These are phyloP conservation scores for Gadopsis bispinosus DNA, from an alignment of 2,797 vertebrate genomes.

Conservation along the genomic window DNA sequence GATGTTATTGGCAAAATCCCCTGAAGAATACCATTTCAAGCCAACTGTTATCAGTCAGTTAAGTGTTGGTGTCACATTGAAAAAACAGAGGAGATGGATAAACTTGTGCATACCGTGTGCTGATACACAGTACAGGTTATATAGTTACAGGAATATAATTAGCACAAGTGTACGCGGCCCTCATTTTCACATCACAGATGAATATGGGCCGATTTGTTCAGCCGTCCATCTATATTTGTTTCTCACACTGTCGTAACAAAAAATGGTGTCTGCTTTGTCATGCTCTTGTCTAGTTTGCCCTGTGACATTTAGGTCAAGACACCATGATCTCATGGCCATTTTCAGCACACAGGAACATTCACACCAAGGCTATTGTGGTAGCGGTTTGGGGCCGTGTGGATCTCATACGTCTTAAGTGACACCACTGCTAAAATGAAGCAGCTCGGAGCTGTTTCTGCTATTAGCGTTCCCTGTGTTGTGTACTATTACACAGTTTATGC, in stretches of 20 bases:
- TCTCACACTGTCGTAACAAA: conserved; percentile 23
- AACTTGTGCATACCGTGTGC: not conserved
- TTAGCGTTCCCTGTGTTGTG: conserved; percentile 48
- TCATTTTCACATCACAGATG: conserved; percentile 26
- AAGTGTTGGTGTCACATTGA: conserved; percentile 31
- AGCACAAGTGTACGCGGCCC: not conserved
- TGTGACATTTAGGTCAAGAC: conserved; percentile 73
- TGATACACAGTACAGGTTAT: not conserved
- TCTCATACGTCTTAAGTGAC: conserved; percentile 79
- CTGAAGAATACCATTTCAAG: conserved; percentile 62
- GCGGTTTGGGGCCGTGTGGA: conserved; percentile 46
- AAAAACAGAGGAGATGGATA: not conserved
- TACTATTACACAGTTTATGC: conserved; percentile 47
- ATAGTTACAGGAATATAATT: conserved; percentile 15
- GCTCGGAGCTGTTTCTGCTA: conserved; percentile 58
- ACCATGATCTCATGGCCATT: conserved; percentile 58
- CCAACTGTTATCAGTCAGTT: conserved; percentile 51
- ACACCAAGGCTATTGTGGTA: conserved; percentile 60
- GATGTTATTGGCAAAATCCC: conserved; percentile 70
- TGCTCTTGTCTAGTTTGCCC: conserved; percentile 25
- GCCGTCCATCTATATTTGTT: conserved; percentile 1
- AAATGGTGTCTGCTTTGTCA: conserved; percentile 9
- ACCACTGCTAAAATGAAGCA: conserved; percentile 31
- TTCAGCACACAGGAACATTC: conserved; percentile 39
- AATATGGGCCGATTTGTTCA: conserved; percentile 16